These are phyloP conservation scores for Daboia siamensis DNA, from an alignment of 2,113 vertebrate genomes.

Conservation along the genomic window DNA sequence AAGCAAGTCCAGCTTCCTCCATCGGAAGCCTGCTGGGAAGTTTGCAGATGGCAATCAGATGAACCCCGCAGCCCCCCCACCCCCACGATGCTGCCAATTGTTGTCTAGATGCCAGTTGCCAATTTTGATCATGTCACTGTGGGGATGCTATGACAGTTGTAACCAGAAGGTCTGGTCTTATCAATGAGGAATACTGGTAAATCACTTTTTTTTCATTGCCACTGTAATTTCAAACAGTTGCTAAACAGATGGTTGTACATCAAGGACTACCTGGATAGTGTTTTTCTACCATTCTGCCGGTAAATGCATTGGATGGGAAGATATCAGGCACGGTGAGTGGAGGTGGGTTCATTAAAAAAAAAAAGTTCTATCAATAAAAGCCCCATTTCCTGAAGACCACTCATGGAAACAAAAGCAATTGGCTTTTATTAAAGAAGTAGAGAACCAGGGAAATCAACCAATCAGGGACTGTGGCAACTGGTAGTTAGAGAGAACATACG, in stretches of 20 bases:
- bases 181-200: neutral
- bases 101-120: neutral
- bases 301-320: neutral
- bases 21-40: neutral
- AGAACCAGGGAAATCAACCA: neutral
- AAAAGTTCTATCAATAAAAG: neutral
- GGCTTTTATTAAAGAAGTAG: neutral
- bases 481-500: neutral
- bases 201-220: neutral
- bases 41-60: neutral
- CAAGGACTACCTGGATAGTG: neutral
- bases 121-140: neutral
- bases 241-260: too few species aligned
- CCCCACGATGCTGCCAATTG: neutral
- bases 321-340: neutral
- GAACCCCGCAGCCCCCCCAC: too few species aligned
- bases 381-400: neutral
- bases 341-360: neutral
- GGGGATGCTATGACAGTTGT: neutral
- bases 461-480: neutral
- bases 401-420: neutral
- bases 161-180: neutral
- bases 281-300: neutral
- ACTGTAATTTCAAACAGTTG: neutral
- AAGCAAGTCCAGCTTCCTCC: neutral